Conservation (phyloP, 2,113 vertebrate species). For the Lepisosteus osseus region DNA sequence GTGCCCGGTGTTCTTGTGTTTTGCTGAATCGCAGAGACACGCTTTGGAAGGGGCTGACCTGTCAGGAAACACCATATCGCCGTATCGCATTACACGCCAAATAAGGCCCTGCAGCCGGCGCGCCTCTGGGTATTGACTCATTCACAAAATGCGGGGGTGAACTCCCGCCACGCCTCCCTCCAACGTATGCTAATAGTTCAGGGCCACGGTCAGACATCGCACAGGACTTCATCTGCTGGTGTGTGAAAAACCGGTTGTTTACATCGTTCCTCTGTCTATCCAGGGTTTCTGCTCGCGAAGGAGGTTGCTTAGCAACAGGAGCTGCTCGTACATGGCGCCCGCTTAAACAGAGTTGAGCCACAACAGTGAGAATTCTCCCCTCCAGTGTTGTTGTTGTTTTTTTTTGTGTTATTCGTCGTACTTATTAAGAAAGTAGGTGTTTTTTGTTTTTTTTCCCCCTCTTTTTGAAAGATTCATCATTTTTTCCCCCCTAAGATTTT, state of each 20-base stretch:
- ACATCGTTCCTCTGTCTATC: constrained; percentile 34
- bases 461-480: no score
- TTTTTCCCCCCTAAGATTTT: no score
- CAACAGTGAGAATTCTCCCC: not conserved
- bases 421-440: not conserved
- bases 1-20: not conserved
- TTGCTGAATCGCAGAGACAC: not conserved
- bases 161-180: not conserved
- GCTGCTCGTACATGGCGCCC: constrained; percentile 22
- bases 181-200: not conserved
- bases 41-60: not conserved
- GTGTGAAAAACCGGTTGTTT: constrained; percentile 49
- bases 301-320: constrained; percentile 61
- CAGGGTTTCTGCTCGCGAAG: constrained; percentile 39
- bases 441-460: not conserved
- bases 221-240: constrained; percentile 20
- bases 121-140: constrained; percentile 4
- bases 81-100: not conserved
- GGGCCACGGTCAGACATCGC: not conserved
- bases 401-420: not conserved
- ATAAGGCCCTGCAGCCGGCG: not conserved
- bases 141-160: not conserved
- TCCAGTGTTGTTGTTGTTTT: constrained; percentile 6
- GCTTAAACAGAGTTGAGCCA: constrained; percentile 10
- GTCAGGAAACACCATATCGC: not conserved